Base-by-base conservation (phyloP, 2,888 invertebrate species). In the Gymnoscelis rufifasciata region DNA sequence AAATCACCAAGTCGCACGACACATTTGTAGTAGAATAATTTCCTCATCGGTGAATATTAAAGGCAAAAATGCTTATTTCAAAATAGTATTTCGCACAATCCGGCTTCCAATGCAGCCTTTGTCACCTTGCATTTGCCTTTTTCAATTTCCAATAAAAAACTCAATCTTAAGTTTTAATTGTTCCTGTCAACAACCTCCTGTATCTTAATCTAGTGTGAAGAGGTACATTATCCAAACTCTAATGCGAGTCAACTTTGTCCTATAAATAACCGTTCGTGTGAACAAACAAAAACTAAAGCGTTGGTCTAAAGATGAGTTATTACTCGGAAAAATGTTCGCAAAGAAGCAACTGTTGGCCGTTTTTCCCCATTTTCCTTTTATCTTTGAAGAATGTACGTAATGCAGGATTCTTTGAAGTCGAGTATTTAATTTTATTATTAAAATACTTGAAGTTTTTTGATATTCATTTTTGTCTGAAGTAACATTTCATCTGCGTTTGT, bases 241-340 rank as follows among this genome's bases (percentile, higher is more conserved):
- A 30, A 44, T 43, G 33, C 23, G 13, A 43, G 29, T 26, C 37
- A 38, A 52, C 46, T 47, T 71, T 64, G 42, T 54, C 56, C 55
- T 62, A 67, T 71, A 75, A 72, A 72, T 73, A 35, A 64, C 60
- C 60, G 59, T 62, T 61, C 60, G 48, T 51, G 57, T 49, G 54
- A 55, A 56, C 48, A 60, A 60, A 54, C 51, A 56, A 44, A 56
- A 64, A 63, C 52, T 59, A 48, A 60, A 62, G 59, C 52, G 59
- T 59, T 60, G 54, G 57, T 59, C 62, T 57, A 52, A 59, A 60
- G 47, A 63, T 64, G 56, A 66, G 47, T 60, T 61, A 60, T 59
- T 51, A 51, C 56, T 47, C 33, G 19, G 45, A 38, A 44, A 38
- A 51, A 54, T 56, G 47, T 49, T 53, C 43, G 39, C 30, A 26